These are phyloP conservation scores for Microctenopoma stevenorrisi DNA, from an alignment of 2,797 vertebrate genomes.

Conservation along the genomic window DNA sequence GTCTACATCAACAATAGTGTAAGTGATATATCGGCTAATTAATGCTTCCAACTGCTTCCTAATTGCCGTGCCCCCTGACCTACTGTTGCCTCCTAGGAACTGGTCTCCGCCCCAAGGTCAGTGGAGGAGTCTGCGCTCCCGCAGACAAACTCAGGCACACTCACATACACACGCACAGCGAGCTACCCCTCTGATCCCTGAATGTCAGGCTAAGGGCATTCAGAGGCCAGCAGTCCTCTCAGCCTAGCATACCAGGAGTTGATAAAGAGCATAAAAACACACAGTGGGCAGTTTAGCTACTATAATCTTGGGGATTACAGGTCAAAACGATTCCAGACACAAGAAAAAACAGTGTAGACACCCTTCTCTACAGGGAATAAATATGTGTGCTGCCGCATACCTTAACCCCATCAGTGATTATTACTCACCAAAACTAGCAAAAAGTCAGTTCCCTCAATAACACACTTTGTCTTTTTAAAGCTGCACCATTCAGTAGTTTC, in stretches of 20 bases:
- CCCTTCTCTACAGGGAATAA: constrained; percentile 39
- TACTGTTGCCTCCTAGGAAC: constrained; percentile 65
- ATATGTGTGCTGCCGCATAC: constrained; percentile 34
- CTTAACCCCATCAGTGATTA: constrained; percentile 20
- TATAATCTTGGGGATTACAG: constrained; percentile 79
- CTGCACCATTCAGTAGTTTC: constrained; percentile 4
- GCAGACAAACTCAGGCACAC: constrained; percentile 24
- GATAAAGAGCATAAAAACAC: constrained; percentile 74
- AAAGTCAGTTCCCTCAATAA: neutral
- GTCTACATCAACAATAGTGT: constrained; percentile 65
- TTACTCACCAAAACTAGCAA: constrained; percentile 5
- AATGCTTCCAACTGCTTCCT: constrained; percentile 72
- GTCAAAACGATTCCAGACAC: constrained; percentile 76
- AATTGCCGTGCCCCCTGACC: constrained; percentile 74
- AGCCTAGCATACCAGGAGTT: constrained; percentile 68
- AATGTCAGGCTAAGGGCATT: constrained; percentile 80
- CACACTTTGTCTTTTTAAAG: neutral
- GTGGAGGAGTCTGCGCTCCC: constrained; percentile 34
- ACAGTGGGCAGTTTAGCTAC: constrained; percentile 78
- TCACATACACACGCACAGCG: constrained; percentile 42
- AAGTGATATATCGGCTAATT: constrained; percentile 77
- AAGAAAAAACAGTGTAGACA: constrained; percentile 28
- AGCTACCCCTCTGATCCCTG: constrained; percentile 75
- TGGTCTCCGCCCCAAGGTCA: constrained; percentile 67
- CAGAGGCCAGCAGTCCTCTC: constrained; percentile 72